These are phyloP conservation scores for Micronycteris hirsuta DNA, from an alignment of 2,113 vertebrate genomes.

Conservation along the genomic window DNA sequence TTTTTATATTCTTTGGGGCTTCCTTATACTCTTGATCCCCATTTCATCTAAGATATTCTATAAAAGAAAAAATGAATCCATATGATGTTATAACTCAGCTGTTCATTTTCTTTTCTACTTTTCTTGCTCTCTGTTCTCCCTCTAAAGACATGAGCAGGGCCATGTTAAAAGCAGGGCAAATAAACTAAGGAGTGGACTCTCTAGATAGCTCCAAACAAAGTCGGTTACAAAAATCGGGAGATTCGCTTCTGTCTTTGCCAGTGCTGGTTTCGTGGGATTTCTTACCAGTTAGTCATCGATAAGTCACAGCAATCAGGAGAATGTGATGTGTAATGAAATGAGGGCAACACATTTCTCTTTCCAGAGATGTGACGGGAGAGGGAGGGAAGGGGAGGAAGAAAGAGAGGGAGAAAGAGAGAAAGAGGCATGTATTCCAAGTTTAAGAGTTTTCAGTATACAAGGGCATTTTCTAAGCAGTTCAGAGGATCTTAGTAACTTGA, in stretches of 20 bases:
- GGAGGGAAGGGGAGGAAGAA: background rate
- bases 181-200: background rate
- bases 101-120: background rate
- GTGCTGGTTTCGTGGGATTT: background rate
- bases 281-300: background rate
- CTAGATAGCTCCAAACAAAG: background rate
- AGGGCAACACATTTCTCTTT: background rate
- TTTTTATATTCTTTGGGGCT: background rate
- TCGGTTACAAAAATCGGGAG: background rate
- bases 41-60: background rate
- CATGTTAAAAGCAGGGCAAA: background rate
- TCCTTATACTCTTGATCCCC: background rate
- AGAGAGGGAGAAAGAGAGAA: background rate
- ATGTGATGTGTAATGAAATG: background rate
- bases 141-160: background rate
- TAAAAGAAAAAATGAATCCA: background rate
- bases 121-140: background rate
- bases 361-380: background rate
- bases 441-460: background rate
- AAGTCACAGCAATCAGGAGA: background rate
- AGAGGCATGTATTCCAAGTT: background rate
- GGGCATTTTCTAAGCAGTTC: background rate
- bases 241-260: background rate
- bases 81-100: background rate
- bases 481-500: background rate